Conservation (phyloP, 2,888 invertebrate species). For the Hyppa rectilinea region DNA sequence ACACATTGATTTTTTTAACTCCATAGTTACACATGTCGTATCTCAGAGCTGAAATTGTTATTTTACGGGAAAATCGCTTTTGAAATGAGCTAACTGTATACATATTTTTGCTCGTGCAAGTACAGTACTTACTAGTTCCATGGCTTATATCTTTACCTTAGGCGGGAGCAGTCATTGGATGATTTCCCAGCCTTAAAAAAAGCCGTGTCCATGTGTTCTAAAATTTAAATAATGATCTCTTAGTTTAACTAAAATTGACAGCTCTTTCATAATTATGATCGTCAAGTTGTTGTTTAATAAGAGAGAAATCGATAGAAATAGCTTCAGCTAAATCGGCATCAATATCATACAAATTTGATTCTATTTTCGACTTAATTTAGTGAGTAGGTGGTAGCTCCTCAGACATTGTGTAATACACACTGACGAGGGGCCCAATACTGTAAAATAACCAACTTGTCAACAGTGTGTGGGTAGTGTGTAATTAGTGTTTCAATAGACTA, state of each 20-base stretch:
- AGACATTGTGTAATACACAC: neutral
- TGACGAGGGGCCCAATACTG: too few species aligned
- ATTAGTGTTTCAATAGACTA: too few species aligned
- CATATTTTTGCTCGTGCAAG: too few species aligned
- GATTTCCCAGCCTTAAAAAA: too few species aligned
- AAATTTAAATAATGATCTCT: neutral
- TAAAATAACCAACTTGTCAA: too few species aligned
- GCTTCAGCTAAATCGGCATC: neutral
- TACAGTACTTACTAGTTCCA: neutral
- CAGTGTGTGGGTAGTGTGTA: too few species aligned
- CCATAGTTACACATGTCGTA: too few species aligned
- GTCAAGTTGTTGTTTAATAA: neutral
- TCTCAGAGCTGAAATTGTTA: too few species aligned
- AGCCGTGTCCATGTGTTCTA: neutral
- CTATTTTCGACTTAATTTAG: neutral
- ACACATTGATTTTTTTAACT: too few species aligned
- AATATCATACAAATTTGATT: neutral
- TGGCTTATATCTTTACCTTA: neutral
- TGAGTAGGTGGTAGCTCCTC: neutral
- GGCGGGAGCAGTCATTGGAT: too few species aligned
- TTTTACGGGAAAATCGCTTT: too few species aligned
- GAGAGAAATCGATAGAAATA: neutral
- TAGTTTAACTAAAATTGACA: neutral
- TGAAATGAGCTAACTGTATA: too few species aligned
- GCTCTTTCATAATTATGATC: neutral